Evolutionary conservation across 2,797 vertebrate genomes (phyloP).

Genomic region (Nothura maculosa): DNA sequence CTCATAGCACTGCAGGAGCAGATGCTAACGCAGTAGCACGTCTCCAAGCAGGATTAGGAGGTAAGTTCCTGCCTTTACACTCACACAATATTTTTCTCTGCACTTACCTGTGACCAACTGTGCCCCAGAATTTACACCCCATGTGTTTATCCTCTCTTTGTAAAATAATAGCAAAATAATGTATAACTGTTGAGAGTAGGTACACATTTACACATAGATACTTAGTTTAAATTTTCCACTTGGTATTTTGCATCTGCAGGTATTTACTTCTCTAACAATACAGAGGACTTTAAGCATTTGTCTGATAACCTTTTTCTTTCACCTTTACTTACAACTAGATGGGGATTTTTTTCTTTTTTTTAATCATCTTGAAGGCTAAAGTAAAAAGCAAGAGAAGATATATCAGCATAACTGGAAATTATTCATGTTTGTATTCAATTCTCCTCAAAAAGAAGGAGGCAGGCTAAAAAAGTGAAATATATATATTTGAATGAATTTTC

Average conservation of each 20-base stretch:
- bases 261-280: neutral
- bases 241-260: neutral
- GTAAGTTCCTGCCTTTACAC: neutral
- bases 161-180: neutral
- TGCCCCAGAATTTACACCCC: neutral
- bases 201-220: neutral
- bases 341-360: neutral
- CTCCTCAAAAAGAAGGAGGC: neutral
- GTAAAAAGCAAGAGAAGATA: neutral
- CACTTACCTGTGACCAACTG: neutral
- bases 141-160: neutral
- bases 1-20: fast-evolving
- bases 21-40: fast-evolving
- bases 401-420: neutral
- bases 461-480: neutral
- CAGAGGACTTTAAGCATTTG: neutral
- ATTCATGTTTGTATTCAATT: neutral
- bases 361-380: neutral
- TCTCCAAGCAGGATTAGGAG: neutral
- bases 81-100: fast-evolving
- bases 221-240: neutral
- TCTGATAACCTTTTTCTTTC: neutral
- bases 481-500: neutral
- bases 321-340: neutral
- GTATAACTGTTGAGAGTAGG: neutral